Evolutionary conservation across 2,797 vertebrate species (phyloP).

Genomic region (Pseudocheirus occidentalis): DNA sequence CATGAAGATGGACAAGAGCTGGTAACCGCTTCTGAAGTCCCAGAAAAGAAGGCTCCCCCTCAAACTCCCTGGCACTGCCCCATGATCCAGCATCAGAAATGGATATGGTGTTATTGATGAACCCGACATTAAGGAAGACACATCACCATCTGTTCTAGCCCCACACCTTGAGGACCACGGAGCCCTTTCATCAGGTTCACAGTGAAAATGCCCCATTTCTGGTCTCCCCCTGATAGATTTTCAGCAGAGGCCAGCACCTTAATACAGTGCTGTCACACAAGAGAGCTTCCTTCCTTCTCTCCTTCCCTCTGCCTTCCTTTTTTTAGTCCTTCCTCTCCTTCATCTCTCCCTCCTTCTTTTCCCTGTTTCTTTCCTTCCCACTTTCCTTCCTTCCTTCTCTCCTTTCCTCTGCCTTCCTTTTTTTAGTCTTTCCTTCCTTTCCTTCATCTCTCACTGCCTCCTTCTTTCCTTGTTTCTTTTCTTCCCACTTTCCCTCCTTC

Average conservation of each 20-base stretch:
- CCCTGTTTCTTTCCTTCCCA: too few species aligned
- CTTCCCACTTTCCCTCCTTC: rapidly evolving
- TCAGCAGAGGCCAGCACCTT: neutral
- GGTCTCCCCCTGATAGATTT: neutral
- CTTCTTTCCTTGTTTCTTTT: neutral
- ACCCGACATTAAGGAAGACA: neutral
- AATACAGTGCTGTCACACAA: neutral
- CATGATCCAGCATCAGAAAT: neutral
- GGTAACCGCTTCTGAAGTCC: neutral
- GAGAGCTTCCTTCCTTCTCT: neutral
- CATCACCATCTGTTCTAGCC: neutral
- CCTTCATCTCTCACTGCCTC: too few species aligned
- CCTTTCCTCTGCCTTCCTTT: too few species aligned
- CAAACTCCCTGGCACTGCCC: neutral
- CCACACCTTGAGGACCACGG: neutral
- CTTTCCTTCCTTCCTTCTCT: neutral
- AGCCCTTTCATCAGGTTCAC: neutral
- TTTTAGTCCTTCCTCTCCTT: too few species aligned
- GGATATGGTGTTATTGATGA: neutral
- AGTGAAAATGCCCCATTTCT: neutral
- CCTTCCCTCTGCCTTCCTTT: neutral
- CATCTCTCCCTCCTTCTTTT: too few species aligned
- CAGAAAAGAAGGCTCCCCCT: neutral
- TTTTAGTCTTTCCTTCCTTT: too few species aligned
- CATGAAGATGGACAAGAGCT: neutral